Conservation (phyloP, 2,888 invertebrate genomes). For the Thysanoteuthis rhombus region DNA sequence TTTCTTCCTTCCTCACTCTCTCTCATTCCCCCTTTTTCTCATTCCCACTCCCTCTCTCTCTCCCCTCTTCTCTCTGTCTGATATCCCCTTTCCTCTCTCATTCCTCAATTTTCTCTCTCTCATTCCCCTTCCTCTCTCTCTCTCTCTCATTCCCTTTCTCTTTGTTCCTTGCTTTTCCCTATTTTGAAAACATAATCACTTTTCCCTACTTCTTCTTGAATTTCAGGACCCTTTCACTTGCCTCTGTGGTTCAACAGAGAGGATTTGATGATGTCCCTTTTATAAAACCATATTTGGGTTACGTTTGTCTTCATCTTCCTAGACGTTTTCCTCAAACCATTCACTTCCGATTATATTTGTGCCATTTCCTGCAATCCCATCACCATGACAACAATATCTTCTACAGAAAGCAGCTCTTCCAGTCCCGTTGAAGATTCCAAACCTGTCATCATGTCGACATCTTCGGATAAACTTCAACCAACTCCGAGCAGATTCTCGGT, state of each 20-base stretch:
- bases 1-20: background rate
- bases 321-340: background rate
- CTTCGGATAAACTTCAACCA: background rate
- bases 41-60: conserved; percentile 19
- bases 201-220: background rate
- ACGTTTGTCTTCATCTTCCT: background rate
- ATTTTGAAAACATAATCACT: conserved; percentile 1
- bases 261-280: background rate
- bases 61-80: background rate
- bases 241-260: background rate
- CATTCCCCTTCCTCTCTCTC: background rate
- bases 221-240: background rate
- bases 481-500: background rate
- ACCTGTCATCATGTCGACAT: background rate
- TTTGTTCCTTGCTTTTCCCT: background rate
- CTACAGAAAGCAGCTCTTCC: background rate
- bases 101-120: background rate
- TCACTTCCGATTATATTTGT: background rate
- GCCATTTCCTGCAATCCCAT: background rate
- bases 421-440: background rate
- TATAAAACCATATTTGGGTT: background rate
- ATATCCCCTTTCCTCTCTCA: background rate
- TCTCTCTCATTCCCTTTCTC: background rate
- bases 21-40: background rate
- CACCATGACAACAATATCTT: background rate